Evolutionary conservation across 1,140 invertebrate species (phyloP).

Genomic region (Colletes gigas): DNA sequence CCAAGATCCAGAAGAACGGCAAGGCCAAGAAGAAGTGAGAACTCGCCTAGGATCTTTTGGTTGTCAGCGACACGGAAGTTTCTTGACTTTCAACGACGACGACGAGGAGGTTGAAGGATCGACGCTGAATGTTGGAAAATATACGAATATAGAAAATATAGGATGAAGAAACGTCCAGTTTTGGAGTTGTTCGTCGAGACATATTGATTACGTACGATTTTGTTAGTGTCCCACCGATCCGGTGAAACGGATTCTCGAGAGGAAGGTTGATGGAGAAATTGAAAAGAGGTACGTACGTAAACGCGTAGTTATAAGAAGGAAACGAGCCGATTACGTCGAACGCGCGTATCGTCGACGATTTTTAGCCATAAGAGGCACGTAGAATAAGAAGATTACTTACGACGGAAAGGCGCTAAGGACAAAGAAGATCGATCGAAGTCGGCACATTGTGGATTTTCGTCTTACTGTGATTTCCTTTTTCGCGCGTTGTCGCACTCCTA

Average conservation of each 20-base stretch:
- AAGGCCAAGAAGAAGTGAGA: constrained; percentile 70
- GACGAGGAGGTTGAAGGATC: constrained; percentile 1
- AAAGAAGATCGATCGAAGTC: constrained; percentile 6
- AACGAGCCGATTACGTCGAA: constrained; percentile 8
- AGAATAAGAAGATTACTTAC: constrained; percentile 28
- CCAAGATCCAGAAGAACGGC: constrained; percentile 70
- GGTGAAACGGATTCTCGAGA: constrained; percentile 41
- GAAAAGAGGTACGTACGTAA: constrained; percentile 14
- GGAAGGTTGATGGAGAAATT: not conserved
- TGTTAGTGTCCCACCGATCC: constrained; percentile 7
- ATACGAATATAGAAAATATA: not conserved
- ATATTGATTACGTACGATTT: not conserved
- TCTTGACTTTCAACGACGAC: constrained; percentile 17
- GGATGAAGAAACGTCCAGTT: not conserved
- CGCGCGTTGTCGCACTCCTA: constrained; percentile 49
- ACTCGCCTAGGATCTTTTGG: not conserved
- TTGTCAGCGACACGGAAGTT: constrained; percentile 20
- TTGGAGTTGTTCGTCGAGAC: not conserved
- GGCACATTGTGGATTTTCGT: constrained; percentile 55
- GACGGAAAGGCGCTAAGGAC: not conserved
- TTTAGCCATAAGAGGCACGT: constrained; percentile 34
- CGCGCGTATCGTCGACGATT: constrained; percentile 16
- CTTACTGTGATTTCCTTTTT: constrained; percentile 64
- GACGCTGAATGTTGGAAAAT: not conserved
- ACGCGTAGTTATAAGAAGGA: constrained; percentile 33